Percentiles rank a stretch among this genome's conserved stretches.
Evolutionary conservation across 2,797 vertebrate species (phyloP).

Genomic region (Mormyrus proboscirostris): DNA sequence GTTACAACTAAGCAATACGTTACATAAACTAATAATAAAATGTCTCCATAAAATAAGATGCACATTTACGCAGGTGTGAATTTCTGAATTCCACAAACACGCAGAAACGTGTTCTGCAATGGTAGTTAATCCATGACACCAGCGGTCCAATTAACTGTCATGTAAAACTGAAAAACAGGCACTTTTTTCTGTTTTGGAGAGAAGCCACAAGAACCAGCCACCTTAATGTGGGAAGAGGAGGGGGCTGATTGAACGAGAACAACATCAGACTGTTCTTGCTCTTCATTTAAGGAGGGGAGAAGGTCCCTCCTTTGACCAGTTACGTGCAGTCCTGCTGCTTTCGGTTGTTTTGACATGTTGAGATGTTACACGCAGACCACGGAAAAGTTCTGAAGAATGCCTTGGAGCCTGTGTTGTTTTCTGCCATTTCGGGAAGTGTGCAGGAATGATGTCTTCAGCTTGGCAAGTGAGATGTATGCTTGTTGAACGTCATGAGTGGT

Average conservation of each 20-base stretch:
- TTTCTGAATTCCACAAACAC: constrained; percentile 45
- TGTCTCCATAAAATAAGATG: constrained; percentile 23
- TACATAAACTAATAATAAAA: neutral
- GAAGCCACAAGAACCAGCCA: constrained; percentile 42
- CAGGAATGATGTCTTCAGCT: neutral
- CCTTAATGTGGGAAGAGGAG: neutral
- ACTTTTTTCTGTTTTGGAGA: constrained; percentile 39
- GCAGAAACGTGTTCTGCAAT: constrained; percentile 45
- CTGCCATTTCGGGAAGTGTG: neutral
- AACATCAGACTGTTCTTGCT: neutral
- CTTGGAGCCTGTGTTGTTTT: neutral
- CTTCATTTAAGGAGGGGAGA: neutral
- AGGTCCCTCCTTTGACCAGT: neutral
- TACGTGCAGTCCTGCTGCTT: neutral
- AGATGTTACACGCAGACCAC: neutral
- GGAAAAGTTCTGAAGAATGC: neutral
- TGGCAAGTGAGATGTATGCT: neutral
- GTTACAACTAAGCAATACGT: neutral
- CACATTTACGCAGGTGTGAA: constrained; percentile 33
- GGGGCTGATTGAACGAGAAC: neutral
- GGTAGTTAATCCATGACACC: constrained; percentile 40
- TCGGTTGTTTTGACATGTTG: constrained; percentile 10
- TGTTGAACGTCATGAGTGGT: neutral
- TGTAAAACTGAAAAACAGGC: constrained; percentile 37
- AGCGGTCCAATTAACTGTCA: constrained; percentile 43